A percentile compares a stretch with the other conserved stretches of the same genome.
These are phyloP conservation scores for Tigriopus californicus DNA, from an alignment of 2,888 invertebrate species.

Conservation along the genomic window DNA sequence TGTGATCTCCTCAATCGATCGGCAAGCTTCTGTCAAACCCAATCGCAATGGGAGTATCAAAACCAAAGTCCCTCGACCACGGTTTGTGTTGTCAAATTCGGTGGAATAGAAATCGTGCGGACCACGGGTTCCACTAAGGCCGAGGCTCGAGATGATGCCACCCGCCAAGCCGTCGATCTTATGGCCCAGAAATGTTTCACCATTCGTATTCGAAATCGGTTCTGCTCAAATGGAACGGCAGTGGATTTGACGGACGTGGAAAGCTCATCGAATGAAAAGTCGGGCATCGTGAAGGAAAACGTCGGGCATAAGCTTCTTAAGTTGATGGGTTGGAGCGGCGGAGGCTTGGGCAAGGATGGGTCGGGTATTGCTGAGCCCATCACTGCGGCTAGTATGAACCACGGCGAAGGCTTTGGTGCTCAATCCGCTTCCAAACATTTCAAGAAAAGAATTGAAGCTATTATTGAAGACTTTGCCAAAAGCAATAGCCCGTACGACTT, in stretches of 20 bases:
- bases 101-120: too few relatives aligned
- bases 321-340: constrained; percentile 1
- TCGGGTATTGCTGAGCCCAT: not conserved
- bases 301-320: not conserved
- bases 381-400: not conserved
- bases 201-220: not conserved
- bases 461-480: not conserved
- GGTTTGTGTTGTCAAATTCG: too few relatives aligned
- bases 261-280: not conserved
- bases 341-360: constrained; percentile 2
- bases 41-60: not conserved
- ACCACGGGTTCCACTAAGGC: not conserved
- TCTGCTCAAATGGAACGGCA: not conserved
- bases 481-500: not conserved
- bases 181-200: not conserved
- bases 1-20: not conserved
- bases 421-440: not conserved
- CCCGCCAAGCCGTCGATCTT: not conserved
- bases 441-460: not conserved
- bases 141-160: not conserved
- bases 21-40: not conserved
- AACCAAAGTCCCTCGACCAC: too few relatives aligned
- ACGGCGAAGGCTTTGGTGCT: not conserved
- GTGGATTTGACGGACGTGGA: not conserved
- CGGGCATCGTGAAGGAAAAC: not conserved